Evolutionary conservation across 2,888 invertebrate species (phyloP).

Genomic region (Drosophila mimica): DNA sequence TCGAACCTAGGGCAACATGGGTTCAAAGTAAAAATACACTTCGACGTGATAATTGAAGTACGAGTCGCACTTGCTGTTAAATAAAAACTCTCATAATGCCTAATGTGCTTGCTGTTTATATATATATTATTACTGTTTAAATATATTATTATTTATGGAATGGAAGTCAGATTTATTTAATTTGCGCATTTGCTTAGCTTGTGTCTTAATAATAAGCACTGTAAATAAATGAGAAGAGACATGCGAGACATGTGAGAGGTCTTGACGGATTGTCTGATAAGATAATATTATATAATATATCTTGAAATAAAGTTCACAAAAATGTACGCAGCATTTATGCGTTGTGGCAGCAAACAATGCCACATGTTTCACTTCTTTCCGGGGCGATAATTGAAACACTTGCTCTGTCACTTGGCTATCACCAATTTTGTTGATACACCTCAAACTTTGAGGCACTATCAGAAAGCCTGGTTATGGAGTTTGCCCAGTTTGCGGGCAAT

Average conservation of each 20-base stretch:
- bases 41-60: not conserved
- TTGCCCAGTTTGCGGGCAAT: slow-evolving; percentile 22
- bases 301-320: slow-evolving; percentile 2
- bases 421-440: not conserved
- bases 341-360: not conserved
- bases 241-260: not conserved
- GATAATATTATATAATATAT: not conserved
- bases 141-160: not conserved
- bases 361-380: slow-evolving; percentile 6
- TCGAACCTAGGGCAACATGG: slow-evolving; percentile 33
- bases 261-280: slow-evolving; percentile 26
- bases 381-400: slow-evolving; percentile 24
- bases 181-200: slow-evolving; percentile 5
- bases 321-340: slow-evolving; percentile 1
- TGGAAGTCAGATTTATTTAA: not conserved
- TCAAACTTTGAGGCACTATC: slow-evolving; percentile 20
- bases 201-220: not conserved
- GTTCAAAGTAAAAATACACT: not conserved
- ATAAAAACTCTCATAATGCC: slow-evolving; percentile 11
- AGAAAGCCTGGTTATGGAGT: slow-evolving; percentile 15
- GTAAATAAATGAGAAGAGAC: not conserved
- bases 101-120: not conserved
- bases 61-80: slow-evolving; percentile 5
- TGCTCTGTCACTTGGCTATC: slow-evolving; percentile 1
- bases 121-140: no score